Base-by-base conservation (phyloP, 2,113 vertebrate genomes). In the Jacana jacana region DNA sequence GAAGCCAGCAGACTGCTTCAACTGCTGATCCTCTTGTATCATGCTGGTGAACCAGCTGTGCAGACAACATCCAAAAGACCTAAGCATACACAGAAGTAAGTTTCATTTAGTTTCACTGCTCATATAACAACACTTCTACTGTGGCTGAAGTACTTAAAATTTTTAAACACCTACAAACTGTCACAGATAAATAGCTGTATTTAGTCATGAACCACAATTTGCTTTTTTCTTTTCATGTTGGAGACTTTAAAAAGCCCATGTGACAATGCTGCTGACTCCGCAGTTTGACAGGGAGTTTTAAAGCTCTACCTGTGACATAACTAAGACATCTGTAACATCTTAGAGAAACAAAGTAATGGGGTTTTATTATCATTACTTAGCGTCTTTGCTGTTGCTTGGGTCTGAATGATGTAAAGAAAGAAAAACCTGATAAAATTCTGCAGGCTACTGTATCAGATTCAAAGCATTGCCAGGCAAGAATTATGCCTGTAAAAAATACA, bases 11-110 rank as follows among this genome's bases (percentile, higher is more conserved):
- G 55, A 28, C 12, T 6, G 10, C 37, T 15, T 33, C 79, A 44
- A 0, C 31, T 6, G 24, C 1, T 1, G 44, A 60, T 85, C 63
- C 63, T 54, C 40, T 61, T 35, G 0, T 16, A 6, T 19, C 18
- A 31, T 0, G 2, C 42, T 19, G 2, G 19, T 46, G n/a, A 75
- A 6, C 30, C 65, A 54, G 54, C 40, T 54, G 3, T 3, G 15
- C n/a, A 44, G 51, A 63, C 17, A 23, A 23, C 19, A 57, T 40
- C 27, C 81, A 33, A 20, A 80, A 37, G 11, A 69, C 28, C 10
- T 1, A 7, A 18, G 6, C 0, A 23, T 5, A 31, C 33, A 65
- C n/a, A 64, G 44, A 57, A 73, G 11, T 7, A 10, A 24, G 31
- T 1, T 81, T 20, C 0, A 13, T 11, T 27, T 3, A 35, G 25